phyloP scores from a whole-genome alignment of 2,888 invertebrate species.

The Psylliodes chrysocephalus region DNA sequence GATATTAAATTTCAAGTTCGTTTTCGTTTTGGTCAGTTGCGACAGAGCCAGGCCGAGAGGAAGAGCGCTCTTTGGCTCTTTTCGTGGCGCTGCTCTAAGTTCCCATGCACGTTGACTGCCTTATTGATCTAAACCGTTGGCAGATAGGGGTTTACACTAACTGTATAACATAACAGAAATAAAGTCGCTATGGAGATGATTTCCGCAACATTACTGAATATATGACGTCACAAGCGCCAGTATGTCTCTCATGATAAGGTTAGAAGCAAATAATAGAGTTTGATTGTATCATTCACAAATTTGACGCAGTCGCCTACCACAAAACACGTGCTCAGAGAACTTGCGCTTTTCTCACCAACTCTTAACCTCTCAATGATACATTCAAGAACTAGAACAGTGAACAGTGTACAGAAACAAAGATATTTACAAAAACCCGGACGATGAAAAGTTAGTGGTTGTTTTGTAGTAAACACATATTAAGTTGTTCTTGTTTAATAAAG shows the following conservation, averaged over 20 bases:
- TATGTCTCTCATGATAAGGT: constrained; percentile 68
- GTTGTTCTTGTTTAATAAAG: constrained; percentile 9
- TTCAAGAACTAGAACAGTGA: constrained; percentile 28
- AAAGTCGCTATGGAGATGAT: constrained; percentile 59
- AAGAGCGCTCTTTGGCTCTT: constrained; percentile 1
- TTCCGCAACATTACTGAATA: constrained; percentile 63
- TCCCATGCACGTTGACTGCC: constrained; percentile 18
- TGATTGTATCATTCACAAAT: constrained; percentile 51
- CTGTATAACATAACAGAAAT: constrained; percentile 53
- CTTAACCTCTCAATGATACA: constrained; percentile 40
- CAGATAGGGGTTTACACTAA: constrained; percentile 49
- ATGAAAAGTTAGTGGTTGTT: constrained; percentile 10
- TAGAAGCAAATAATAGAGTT: constrained; percentile 65
- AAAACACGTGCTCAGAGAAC: constrained; percentile 29
- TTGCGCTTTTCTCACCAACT: constrained; percentile 16
- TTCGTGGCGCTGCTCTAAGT: constrained; percentile 13
- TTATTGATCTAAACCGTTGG: constrained; percentile 48
- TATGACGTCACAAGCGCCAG: constrained; percentile 61
- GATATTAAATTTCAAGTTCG: constrained; percentile 7
- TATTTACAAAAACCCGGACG: constrained; percentile 9
- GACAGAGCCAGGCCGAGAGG: constrained; percentile 21
- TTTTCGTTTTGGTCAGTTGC: constrained; percentile 27
- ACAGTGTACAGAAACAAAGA: constrained; percentile 26
- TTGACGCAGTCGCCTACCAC: constrained; percentile 46
- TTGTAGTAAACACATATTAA: constrained; percentile 5